Percentiles rank a stretch among this genome's conserved stretches.
Evolutionary conservation across 2,797 vertebrate species (phyloP).

Genomic region (Leptatherina wallacei): DNA sequence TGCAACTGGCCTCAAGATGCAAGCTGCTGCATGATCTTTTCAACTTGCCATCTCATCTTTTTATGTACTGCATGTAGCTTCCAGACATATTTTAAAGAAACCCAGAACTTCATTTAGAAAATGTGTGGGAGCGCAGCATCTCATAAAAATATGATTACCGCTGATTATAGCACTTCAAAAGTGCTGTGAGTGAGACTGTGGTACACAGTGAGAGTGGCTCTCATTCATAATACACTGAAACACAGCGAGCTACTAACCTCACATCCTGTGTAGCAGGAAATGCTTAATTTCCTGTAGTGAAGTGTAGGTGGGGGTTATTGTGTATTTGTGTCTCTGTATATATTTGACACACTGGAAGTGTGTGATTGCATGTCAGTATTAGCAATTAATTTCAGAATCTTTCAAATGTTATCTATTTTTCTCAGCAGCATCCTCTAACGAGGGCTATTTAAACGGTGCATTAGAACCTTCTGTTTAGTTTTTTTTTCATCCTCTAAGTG

Average conservation of each 20-base stretch:
- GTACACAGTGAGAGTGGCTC: slow-evolving; percentile 63
- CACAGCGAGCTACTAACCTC: slow-evolving; percentile 66
- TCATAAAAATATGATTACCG: slow-evolving; percentile 47
- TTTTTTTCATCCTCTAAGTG: slow-evolving; percentile 4
- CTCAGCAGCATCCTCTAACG: slow-evolving; percentile 11
- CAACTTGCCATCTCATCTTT: slow-evolving; percentile 2
- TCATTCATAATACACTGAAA: slow-evolving; percentile 79
- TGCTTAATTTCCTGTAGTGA: slow-evolving; percentile 76
- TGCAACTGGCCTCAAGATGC: background rate
- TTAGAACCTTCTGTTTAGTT: slow-evolving; percentile 27
- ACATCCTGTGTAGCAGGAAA: slow-evolving; percentile 80
- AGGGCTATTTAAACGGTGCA: background rate
- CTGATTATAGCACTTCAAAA: slow-evolving; percentile 57
- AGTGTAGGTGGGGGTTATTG: slow-evolving; percentile 55
- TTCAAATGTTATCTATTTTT: background rate
- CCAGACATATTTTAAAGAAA: slow-evolving; percentile 13
- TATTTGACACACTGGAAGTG: slow-evolving; percentile 21
- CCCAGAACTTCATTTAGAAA: slow-evolving; percentile 37
- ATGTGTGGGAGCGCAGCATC: slow-evolving; percentile 33
- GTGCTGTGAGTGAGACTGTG: slow-evolving; percentile 60
- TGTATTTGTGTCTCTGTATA: slow-evolving; percentile 37
- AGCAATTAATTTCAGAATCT: slow-evolving; percentile 17
- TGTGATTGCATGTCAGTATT: slow-evolving; percentile 18
- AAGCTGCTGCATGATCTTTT: slow-evolving; percentile 9
- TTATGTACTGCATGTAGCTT: background rate